Conservation (phyloP, 1,140 invertebrate species). For the Listronotus oregonensis region DNA sequence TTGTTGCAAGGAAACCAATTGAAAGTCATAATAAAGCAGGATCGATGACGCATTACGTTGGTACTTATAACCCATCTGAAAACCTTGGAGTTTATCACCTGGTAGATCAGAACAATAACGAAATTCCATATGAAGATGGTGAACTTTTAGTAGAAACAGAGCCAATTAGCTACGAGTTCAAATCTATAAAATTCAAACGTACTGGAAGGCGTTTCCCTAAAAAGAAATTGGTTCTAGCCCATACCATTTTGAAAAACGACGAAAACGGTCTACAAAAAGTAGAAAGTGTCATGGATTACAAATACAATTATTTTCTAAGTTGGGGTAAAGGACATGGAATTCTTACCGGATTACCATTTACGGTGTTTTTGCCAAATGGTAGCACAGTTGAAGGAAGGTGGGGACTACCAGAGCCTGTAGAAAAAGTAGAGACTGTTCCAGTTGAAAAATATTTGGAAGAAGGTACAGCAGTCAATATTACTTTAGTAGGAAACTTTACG, state of each 20-base stretch:
- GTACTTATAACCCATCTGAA: constrained; percentile 66
- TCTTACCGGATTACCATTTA: constrained; percentile 73
- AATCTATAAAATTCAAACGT: constrained; percentile 66
- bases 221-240: constrained; percentile 62
- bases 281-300: constrained; percentile 72
- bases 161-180: constrained; percentile 74
- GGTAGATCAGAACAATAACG: constrained; percentile 66
- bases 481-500: constrained; percentile 71
- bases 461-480: constrained; percentile 79
- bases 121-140: constrained; percentile 64
- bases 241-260: constrained; percentile 67
- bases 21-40: constrained; percentile 53
- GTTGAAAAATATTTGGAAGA: constrained; percentile 68
- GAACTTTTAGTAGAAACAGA: constrained; percentile 80
- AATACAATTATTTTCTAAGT: constrained; percentile 69
- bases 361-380: constrained; percentile 66
- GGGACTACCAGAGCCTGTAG: constrained; percentile 66
- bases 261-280: constrained; percentile 59
- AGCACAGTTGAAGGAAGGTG: constrained; percentile 67
- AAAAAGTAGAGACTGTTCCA: constrained; percentile 63
- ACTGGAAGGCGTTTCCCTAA: constrained; percentile 61
- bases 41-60: constrained; percentile 66
- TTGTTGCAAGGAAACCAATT: constrained; percentile 59
- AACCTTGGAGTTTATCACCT: constrained; percentile 70
- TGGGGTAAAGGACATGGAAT: constrained; percentile 81